Evolutionary conservation across 2,888 invertebrate species (phyloP).

Genomic region (Pandemis corylana): DNA sequence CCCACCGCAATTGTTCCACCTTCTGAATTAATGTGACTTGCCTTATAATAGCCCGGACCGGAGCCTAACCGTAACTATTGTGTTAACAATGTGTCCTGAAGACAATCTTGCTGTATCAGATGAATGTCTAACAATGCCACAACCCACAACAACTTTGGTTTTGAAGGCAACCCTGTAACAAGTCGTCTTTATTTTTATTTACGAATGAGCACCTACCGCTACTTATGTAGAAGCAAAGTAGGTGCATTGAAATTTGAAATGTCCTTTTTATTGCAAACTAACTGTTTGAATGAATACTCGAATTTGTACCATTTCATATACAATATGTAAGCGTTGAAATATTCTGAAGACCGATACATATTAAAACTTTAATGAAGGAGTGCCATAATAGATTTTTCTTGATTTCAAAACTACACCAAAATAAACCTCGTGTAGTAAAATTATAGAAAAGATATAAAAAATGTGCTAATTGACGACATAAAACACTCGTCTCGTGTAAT

Average conservation of each 20-base stretch:
- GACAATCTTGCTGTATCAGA: constrained; percentile 55
- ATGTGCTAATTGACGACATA: constrained; percentile 57
- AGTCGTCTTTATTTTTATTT: neutral
- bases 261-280: neutral
- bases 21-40: constrained; percentile 68
- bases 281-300: too few relatives aligned
- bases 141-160: constrained; percentile 54
- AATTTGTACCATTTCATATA: too few relatives aligned
- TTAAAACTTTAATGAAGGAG: too few relatives aligned
- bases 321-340: too few relatives aligned
- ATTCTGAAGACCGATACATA: too few relatives aligned
- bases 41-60: constrained; percentile 60
- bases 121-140: constrained; percentile 55
- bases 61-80: constrained; percentile 50
- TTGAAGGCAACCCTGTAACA: constrained; percentile 37
- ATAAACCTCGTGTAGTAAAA: constrained; percentile 32
- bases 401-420: neutral
- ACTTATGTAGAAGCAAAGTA: neutral
- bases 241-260: too few relatives aligned
- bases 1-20: constrained; percentile 69
- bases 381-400: too few relatives aligned
- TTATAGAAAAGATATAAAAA: constrained; percentile 45
- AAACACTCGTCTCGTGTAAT: constrained; percentile 55
- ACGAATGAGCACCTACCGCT: neutral
- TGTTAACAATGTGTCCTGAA: constrained; percentile 46